Conservation (phyloP, 2,797 vertebrate genomes). For the Craterocephalus amniculus region DNA sequence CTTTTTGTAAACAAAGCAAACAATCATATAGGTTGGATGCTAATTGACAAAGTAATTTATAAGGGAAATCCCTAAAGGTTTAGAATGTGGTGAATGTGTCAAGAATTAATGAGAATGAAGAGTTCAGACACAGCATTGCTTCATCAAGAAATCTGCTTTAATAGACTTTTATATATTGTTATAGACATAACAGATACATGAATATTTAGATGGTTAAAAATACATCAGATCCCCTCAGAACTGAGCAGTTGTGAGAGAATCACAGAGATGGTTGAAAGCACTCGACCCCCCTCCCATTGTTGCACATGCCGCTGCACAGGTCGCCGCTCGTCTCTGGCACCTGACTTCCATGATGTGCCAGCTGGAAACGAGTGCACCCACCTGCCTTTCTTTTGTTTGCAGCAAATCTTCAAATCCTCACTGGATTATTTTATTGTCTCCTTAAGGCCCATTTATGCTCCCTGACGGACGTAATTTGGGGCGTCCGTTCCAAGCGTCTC, state of each 20-base stretch:
- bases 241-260: constrained; percentile 17
- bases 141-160: background rate
- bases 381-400: constrained; percentile 59
- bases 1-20: background rate
- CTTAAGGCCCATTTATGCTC: too few species aligned
- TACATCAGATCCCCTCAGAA: constrained; percentile 11
- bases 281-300: constrained; percentile 1
- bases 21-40: background rate
- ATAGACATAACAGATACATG: background rate
- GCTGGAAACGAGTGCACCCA: constrained; percentile 66
- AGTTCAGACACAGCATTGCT: background rate
- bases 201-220: background rate
- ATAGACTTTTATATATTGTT: background rate
- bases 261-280: constrained; percentile 37
- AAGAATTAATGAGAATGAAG: background rate
- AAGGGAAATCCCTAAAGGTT: background rate
- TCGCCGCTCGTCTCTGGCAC: constrained; percentile 47
- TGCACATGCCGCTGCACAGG: constrained; percentile 18
- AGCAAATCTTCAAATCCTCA: constrained; percentile 52
- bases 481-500: too few species aligned
- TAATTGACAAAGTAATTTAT: background rate
- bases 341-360: constrained; percentile 64
- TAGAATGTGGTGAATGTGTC: background rate
- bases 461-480: too few species aligned
- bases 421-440: constrained; percentile 61